Percentiles rank a stretch among this genome's conserved stretches.
phyloP scores from a whole-genome alignment of 2,888 invertebrate species.

The Lucinisca nassula region DNA sequence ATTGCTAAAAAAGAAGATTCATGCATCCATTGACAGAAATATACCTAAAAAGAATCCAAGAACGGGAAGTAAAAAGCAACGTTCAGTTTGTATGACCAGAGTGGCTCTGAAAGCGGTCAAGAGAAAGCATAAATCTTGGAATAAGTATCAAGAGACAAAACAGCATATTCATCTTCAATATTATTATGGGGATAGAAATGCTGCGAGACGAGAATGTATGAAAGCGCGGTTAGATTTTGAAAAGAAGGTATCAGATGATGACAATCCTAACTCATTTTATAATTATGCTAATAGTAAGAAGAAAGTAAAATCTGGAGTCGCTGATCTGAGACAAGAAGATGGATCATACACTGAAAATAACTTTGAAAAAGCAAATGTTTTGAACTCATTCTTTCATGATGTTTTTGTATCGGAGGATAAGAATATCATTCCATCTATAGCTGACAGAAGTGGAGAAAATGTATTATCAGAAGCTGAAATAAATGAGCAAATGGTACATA shows the following conservation, averaged over 20 bases:
- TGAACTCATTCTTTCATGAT: constrained; percentile 15
- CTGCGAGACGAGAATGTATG: neutral
- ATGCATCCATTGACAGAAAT: no score
- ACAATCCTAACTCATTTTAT: constrained; percentile 13
- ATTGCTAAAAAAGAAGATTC: no score
- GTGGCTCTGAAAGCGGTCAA: neutral
- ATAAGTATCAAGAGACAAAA: neutral
- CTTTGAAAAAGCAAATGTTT: constrained; percentile 6
- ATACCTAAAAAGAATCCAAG: no score
- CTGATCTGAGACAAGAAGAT: constrained; percentile 12
- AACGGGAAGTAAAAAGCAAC: neutral
- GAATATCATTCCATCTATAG: neutral
- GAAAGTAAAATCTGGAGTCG: constrained; percentile 10
- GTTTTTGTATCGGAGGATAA: neutral
- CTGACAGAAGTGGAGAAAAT: constrained; percentile 9
- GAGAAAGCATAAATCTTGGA: constrained; percentile 17
- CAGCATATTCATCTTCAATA: constrained; percentile 23
- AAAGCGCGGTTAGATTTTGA: neutral
- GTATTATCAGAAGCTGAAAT: neutral
- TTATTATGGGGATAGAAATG: neutral
- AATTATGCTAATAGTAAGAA: constrained; percentile 10
- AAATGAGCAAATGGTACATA: neutral
- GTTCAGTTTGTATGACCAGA: constrained; percentile 14
- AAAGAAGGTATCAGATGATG: neutral
- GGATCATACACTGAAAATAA: neutral